Evolutionary conservation across 2,888 invertebrate species (phyloP).

Genomic region (Bombyx huttoni): DNA sequence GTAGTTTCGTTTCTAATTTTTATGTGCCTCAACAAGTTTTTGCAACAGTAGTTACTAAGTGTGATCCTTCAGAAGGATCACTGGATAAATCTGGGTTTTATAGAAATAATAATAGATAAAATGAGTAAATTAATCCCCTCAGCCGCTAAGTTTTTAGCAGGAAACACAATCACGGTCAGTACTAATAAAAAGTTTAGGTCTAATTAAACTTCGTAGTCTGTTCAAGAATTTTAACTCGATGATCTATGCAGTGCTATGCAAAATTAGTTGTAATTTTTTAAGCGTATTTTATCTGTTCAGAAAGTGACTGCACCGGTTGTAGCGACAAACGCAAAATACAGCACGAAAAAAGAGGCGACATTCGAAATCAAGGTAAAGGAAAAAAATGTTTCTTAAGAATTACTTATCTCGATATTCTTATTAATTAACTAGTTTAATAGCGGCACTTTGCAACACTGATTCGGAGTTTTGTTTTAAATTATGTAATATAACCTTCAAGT

Average conservation of each 20-base stretch:
- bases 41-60: constrained; percentile 4
- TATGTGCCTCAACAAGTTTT: not conserved
- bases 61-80: constrained; percentile 34
- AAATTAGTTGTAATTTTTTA: not conserved
- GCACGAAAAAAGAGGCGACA: constrained; percentile 71
- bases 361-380: constrained; percentile 72
- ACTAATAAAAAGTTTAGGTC: constrained; percentile 8
- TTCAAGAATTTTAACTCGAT: not conserved
- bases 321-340: constrained; percentile 65
- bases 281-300: constrained; percentile 24
- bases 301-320: constrained; percentile 44
- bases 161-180: constrained; percentile 42
- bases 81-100: constrained; percentile 46
- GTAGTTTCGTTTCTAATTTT: not conserved
- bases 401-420: too few species aligned
- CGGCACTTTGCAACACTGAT: too few species aligned
- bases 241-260: not conserved
- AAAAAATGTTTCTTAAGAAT: too few species aligned
- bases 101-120: constrained; percentile 33
- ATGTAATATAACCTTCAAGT: constrained; percentile 66
- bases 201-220: not conserved
- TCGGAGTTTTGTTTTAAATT: constrained; percentile 20
- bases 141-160: constrained; percentile 42
- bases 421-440: too few species aligned
- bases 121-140: constrained; percentile 59